phyloP scores from a whole-genome alignment of 2,888 invertebrate species.

The Cabera pusaria region DNA sequence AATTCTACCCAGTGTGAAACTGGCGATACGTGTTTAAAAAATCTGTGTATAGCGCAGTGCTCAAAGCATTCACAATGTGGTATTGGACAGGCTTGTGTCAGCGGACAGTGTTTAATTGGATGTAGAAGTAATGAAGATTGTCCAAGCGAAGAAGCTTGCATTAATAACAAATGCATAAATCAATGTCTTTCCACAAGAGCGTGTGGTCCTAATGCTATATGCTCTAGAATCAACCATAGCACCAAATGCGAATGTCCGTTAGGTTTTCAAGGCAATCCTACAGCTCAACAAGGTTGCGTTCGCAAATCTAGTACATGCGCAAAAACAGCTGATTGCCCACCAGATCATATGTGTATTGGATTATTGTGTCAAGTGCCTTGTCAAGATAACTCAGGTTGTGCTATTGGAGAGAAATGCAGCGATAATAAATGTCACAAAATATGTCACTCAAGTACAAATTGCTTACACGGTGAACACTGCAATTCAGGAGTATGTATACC shows the following conservation, averaged over 20 bases:
- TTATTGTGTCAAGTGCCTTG: constrained; percentile 92
- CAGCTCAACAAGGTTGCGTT: constrained; percentile 94
- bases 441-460: constrained; percentile 95
- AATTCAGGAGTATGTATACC: constrained; percentile 91
- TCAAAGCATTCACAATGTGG: constrained; percentile 92
- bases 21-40: constrained; percentile 91
- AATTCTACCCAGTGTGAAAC: constrained; percentile 89
- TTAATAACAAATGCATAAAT: constrained; percentile 92
- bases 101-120: constrained; percentile 91
- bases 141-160: constrained; percentile 88
- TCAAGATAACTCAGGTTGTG: constrained; percentile 88
- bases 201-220: constrained; percentile 93
- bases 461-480: constrained; percentile 94
- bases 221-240: constrained; percentile 88
- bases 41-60: constrained; percentile 91
- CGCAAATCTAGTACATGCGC: constrained; percentile 89
- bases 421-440: constrained; percentile 92
- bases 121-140: constrained; percentile 94
- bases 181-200: constrained; percentile 90
- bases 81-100: constrained; percentile 90
- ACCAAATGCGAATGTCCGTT: constrained; percentile 91
- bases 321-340: constrained; percentile 88
- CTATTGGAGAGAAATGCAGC: constrained; percentile 92
- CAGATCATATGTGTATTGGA: constrained; percentile 89
- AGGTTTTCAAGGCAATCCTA: constrained; percentile 94